phyloP scores from a whole-genome alignment of 2,113 vertebrate genomes.

The Ginglymostoma cirratum region DNA sequence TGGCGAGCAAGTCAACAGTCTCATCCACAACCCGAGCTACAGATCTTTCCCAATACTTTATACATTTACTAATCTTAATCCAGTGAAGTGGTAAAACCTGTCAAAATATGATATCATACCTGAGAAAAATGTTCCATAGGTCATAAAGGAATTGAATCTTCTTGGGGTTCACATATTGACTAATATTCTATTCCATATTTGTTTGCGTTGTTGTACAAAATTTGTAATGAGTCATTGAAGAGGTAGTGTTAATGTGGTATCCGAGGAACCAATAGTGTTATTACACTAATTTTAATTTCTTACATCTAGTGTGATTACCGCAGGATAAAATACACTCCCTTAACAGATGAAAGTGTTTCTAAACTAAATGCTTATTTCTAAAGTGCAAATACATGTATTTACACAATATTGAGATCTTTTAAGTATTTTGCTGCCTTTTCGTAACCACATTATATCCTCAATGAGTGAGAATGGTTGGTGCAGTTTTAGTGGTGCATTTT shows the following conservation, averaged over 20 bases:
- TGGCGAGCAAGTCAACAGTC: too few relatives aligned
- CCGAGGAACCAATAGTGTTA: neutral
- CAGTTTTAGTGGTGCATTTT: neutral
- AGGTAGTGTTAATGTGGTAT: neutral
- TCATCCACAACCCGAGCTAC: too few relatives aligned
- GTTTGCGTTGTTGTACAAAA: neutral
- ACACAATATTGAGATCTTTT: neutral
- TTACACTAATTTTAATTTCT: neutral
- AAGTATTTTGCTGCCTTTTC: neutral
- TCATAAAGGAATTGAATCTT: neutral
- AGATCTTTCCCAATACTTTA: too few relatives aligned
- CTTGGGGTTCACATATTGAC: neutral
- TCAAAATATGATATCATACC: neutral
- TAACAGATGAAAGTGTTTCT: neutral
- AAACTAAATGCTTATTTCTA: neutral
- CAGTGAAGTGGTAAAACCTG: slow-evolving; percentile 45
- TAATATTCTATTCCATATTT: neutral
- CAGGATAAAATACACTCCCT: neutral
- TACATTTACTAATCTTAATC: slow-evolving; percentile 44
- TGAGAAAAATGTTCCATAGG: neutral
- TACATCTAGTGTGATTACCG: neutral
- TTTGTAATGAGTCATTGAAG: neutral
- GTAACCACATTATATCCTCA: neutral
- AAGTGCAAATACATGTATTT: neutral
- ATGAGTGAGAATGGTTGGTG: neutral